Base-by-base conservation (phyloP, 2,888 invertebrate genomes). In the Yponomeuta evonymella region DNA sequence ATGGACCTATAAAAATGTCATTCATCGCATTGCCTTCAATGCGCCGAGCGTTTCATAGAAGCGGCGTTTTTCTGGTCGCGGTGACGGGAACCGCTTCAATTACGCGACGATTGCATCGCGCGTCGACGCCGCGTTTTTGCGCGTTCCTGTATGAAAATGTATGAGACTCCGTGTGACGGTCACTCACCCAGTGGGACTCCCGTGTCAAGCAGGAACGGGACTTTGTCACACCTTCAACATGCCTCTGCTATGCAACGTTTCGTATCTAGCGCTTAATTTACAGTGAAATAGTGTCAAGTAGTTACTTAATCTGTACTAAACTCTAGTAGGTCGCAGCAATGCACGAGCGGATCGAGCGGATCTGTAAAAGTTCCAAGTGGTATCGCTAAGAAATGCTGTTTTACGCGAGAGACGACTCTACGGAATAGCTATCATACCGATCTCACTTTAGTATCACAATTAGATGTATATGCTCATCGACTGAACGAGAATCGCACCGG, bases 51-150 rank as follows among this genome's bases (percentile, higher is more conserved):
- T 71, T 77, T 75, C 75, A 75, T 73, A 73, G 77, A 77, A 76
- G 70, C 73, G 72, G 76, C 75, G 75, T 77, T 75, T 76, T 75
- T 73, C 74, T 58, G 43, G 36, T 15, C 70, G 36, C 43, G 71
- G 71, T 74, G 75, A 74, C 80, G 84, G 80, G 83, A 85, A 82
- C 81, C 70, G 79, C 76, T 72, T 75, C 83, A 79, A 83, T 83
- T 82, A 82, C 78, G 70, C 72, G 73, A 70, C 73, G 71, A 73
- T 73, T 73, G 71, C 73, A 72, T 72, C 77, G 78, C 74, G 75
- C 75, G 75, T 72, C 76, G 81, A 74, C 81, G 84, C 81, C 81
- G 81, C 79, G 83, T 85, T 87, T 86, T 87, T 86, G 77, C 75
- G 63, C 72, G 62, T 74, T 72, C 62, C 74, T 72, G 72, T 74